Evolutionary conservation across 2,888 invertebrate genomes (phyloP).

Genomic region (Galerucella pusilla): DNA sequence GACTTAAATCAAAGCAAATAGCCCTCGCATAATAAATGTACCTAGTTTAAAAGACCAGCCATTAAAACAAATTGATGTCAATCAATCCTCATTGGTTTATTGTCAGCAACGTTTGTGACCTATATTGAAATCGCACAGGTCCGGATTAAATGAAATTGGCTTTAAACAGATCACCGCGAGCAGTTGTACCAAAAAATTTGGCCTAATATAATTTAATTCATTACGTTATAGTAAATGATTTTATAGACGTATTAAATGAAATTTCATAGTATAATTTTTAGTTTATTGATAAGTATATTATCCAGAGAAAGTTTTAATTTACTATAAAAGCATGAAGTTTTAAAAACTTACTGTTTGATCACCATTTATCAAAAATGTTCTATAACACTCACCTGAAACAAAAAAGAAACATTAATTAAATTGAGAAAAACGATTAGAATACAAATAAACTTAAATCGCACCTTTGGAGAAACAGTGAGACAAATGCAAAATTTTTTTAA

Average conservation of each 20-base stretch:
- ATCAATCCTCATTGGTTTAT: conserved; percentile 6
- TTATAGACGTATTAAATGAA: too few species aligned
- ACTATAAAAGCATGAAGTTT: too few species aligned
- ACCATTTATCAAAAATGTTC: background rate
- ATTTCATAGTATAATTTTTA: too few species aligned
- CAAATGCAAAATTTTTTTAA: too few species aligned
- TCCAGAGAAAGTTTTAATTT: too few species aligned
- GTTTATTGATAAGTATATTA: too few species aligned
- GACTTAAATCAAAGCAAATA: conserved; percentile 2
- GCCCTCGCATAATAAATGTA: background rate
- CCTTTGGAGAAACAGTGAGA: too few species aligned
- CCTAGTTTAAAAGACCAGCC: background rate
- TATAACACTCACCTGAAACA: background rate
- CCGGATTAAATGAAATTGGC: background rate
- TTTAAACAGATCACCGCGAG: background rate
- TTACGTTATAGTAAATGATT: too few species aligned
- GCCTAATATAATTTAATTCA: too few species aligned
- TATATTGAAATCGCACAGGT: background rate
- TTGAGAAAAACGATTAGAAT: background rate
- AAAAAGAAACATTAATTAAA: background rate
- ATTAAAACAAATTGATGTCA: conserved; percentile 14
- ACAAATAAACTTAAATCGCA: too few species aligned
- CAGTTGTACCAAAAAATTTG: too few species aligned
- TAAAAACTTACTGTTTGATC: background rate
- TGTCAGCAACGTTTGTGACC: conserved; percentile 9